Evolutionary conservation across 1,140 invertebrate species (phyloP).

Genomic region (Coptotermes formosanus): DNA sequence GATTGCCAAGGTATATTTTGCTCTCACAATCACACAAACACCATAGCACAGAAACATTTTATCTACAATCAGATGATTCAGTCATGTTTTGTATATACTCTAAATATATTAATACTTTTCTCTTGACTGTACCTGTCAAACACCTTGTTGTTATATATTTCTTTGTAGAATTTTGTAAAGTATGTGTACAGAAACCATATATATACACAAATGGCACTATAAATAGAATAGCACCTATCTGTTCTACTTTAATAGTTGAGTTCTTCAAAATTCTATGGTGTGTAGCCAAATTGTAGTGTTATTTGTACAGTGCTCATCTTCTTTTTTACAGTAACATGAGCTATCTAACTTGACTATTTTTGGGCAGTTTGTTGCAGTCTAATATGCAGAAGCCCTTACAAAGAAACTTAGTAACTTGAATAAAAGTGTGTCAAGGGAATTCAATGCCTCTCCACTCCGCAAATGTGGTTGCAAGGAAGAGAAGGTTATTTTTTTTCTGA

Average conservation of each 20-base stretch:
- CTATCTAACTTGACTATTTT: slow-evolving; percentile 26
- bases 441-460: too few species aligned
- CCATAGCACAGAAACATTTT: background rate
- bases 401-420: background rate
- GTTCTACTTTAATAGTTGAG: background rate
- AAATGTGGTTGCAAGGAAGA: too few species aligned
- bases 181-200: background rate
- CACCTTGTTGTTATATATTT: background rate
- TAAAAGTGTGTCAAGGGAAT: background rate
- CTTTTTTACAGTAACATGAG: slow-evolving; percentile 23
- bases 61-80: background rate
- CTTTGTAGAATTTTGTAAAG: slow-evolving; percentile 18
- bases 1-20: slow-evolving; percentile 44
- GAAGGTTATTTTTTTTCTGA: too few species aligned
- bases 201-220: background rate
- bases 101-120: slow-evolving; percentile 8
- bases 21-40: background rate
- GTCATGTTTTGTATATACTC: background rate
- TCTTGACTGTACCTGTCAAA: background rate
- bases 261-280: background rate
- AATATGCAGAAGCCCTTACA: slow-evolving; percentile 17
- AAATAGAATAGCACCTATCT: background rate
- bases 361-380: slow-evolving; percentile 10
- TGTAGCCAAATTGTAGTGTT: background rate
- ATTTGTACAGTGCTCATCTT: slow-evolving; percentile 1